A percentile compares a stretch with the other conserved stretches of the same genome.
Evolutionary conservation across 1,140 invertebrate species (phyloP).

Genomic region (Intoshia linei): DNA sequence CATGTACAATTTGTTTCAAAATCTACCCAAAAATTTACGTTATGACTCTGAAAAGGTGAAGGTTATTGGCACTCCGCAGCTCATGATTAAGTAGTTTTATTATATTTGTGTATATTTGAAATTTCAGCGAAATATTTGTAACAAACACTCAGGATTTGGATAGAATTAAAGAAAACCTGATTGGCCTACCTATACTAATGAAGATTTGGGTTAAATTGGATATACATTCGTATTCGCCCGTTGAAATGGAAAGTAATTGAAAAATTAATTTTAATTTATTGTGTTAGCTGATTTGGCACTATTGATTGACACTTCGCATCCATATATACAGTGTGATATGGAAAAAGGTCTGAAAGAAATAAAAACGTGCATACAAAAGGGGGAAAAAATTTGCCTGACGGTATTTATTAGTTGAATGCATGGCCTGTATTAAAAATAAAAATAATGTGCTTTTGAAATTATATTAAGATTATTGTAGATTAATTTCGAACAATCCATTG

Average conservation of each 20-base stretch:
- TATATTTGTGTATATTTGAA: background rate
- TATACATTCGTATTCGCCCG: background rate
- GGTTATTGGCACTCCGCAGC: conserved; percentile 6
- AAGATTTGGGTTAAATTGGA: conserved; percentile 5
- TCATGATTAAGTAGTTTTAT: conserved; percentile 3
- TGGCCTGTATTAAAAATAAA: background rate
- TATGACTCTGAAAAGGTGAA: conserved; percentile 7
- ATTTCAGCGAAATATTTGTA: background rate
- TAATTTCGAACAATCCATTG: too few relatives aligned
- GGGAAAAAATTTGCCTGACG: conserved; percentile 5
- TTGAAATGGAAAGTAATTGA: background rate
- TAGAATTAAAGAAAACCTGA: conserved; percentile 6
- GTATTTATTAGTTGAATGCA: background rate
- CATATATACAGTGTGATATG: conserved; percentile 6
- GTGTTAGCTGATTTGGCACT: conserved; percentile 6
- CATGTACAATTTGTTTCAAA: conserved; percentile 6
- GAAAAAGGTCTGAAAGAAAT: conserved; percentile 5
- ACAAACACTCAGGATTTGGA: conserved; percentile 6
- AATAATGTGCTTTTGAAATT: background rate
- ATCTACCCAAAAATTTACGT: conserved; percentile 4
- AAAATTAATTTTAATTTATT: background rate
- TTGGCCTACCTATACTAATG: conserved; percentile 5
- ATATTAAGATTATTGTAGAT: background rate
- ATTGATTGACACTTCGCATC: conserved; percentile 6
- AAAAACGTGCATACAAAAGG: conserved; percentile 6